Evolutionary conservation across 2,113 vertebrate genomes (phyloP).

Genomic region (Piprites chloris): DNA sequence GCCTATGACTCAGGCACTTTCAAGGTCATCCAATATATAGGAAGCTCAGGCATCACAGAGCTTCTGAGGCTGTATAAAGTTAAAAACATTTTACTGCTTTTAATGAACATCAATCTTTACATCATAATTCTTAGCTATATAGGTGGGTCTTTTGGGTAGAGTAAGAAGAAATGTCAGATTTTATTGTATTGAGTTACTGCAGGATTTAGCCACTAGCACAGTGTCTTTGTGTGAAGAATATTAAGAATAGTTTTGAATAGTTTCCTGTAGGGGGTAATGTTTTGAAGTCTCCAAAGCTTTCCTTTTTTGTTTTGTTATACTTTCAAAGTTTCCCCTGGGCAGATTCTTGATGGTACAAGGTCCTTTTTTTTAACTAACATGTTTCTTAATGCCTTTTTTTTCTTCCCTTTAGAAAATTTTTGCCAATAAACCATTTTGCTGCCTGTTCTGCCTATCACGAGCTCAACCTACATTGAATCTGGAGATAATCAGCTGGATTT

Average conservation of each 20-base stretch:
- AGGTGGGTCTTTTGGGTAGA: not conserved
- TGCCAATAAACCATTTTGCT: not conserved
- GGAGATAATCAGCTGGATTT: not conserved
- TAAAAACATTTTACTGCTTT: not conserved
- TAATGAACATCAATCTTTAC: not conserved
- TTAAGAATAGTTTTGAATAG: not conserved
- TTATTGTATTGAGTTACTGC: not conserved
- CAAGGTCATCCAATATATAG: conserved; percentile 3
- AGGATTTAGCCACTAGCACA: not conserved
- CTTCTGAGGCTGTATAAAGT: not conserved
- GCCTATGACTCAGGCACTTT: not conserved
- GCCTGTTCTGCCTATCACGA: not conserved
- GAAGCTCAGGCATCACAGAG: not conserved
- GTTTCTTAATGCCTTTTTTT: not conserved
- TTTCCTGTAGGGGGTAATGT: not conserved
- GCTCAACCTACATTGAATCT: not conserved
- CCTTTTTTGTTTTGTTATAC: not conserved
- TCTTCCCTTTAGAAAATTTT: not conserved
- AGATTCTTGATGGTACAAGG: not conserved
- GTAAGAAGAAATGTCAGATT: not conserved
- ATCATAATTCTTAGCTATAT: not conserved
- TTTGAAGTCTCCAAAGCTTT: not conserved
- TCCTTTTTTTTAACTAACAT: not conserved
- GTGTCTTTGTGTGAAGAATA: not conserved
- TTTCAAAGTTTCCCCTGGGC: not conserved